phyloP scores from a whole-genome alignment of 2,113 vertebrate genomes.

The Lichenostomus cassidix region DNA sequence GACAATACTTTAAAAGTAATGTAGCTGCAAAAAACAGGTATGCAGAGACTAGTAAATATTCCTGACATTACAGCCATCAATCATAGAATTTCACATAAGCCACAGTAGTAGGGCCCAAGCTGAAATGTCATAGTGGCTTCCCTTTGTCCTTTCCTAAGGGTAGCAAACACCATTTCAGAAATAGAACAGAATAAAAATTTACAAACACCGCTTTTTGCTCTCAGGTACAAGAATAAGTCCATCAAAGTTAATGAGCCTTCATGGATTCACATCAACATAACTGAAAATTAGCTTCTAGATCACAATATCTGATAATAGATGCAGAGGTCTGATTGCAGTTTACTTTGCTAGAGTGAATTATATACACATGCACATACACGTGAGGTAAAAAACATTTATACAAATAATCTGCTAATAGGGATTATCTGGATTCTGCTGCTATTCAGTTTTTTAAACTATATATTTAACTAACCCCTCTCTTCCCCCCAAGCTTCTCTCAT shows the following conservation, averaged over 20 bases:
- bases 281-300: constrained; percentile 47
- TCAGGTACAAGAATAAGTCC: constrained; percentile 28
- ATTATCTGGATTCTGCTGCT: constrained; percentile 42
- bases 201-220: neutral
- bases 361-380: neutral
- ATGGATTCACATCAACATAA: constrained; percentile 42
- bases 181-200: neutral
- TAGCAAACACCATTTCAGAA: neutral
- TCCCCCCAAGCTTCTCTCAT: neutral
- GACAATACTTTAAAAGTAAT: constrained; percentile 14
- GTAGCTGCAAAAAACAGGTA: constrained; percentile 1
- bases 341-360: constrained; percentile 13
- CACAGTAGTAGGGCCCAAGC: neutral
- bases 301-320: constrained; percentile 44
- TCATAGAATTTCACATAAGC: neutral
- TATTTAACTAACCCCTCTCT: constrained; percentile 14
- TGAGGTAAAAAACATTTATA: neutral
- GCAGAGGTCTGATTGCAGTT: constrained; percentile 39
- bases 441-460: constrained; percentile 33
- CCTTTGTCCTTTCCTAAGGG: neutral
- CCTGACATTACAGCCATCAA: neutral
- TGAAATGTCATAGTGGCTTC: neutral
- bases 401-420: constrained; percentile 9
- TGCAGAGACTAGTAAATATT: neutral
- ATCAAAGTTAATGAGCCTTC: constrained; percentile 43